Evolutionary conservation across 2,113 vertebrate species (phyloP).

Genomic region (Uria aalge): DNA sequence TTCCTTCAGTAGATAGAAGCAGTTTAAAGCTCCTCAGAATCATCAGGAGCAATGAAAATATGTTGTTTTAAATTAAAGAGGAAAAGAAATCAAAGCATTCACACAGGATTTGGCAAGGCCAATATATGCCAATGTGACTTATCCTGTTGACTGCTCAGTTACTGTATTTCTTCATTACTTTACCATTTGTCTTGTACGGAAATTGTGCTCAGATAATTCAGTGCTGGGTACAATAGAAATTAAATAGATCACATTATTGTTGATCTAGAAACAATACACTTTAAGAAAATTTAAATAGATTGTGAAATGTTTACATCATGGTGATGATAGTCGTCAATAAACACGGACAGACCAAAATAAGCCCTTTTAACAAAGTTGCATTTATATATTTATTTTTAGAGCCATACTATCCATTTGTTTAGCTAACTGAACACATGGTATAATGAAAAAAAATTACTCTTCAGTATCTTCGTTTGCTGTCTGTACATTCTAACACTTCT

Average conservation of each 20-base stretch:
- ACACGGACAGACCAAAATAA: background rate
- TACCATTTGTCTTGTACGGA: background rate
- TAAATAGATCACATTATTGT: background rate
- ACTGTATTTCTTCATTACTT: background rate
- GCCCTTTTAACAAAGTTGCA: background rate
- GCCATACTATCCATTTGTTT: background rate
- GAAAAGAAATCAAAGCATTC: conserved; percentile 31
- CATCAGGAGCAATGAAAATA: conserved; percentile 23
- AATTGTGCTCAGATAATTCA: background rate
- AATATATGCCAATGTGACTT: background rate
- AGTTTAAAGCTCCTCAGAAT: conserved; percentile 19
- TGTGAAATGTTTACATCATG: background rate
- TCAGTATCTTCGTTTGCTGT: background rate
- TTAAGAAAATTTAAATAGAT: background rate
- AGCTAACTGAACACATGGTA: background rate
- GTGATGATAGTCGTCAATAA: background rate
- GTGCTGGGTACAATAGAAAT: background rate
- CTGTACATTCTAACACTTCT: background rate
- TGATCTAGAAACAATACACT: background rate
- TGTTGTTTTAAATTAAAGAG: conserved; percentile 33
- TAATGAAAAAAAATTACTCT: background rate
- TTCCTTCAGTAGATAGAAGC: background rate
- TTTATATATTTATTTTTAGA: background rate
- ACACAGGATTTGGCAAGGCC: background rate
- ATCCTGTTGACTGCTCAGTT: background rate